Conservation (phyloP, 2,888 invertebrate species). For the Minunthozetes semirufus region DNA sequence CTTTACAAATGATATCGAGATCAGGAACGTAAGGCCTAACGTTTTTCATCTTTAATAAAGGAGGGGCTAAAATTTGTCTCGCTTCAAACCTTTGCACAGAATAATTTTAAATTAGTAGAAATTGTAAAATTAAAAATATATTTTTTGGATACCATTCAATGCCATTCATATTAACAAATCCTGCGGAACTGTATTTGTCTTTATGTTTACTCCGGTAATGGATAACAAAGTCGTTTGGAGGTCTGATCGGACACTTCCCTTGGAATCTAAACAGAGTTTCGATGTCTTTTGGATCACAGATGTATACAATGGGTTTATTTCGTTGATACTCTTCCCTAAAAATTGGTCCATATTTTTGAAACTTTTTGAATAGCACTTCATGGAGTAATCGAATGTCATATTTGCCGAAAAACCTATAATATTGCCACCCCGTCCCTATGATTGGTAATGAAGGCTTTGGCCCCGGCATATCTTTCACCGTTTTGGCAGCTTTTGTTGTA, state of each 20-base stretch:
- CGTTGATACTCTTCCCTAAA: slow-evolving; percentile 43
- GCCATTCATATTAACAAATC: slow-evolving; percentile 42
- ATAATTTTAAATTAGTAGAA: not conserved
- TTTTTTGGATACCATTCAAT: slow-evolving; percentile 42
- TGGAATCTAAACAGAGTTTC: slow-evolving; percentile 42
- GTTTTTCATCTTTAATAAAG: slow-evolving; percentile 39
- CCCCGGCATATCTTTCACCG: slow-evolving; percentile 42
- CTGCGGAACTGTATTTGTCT: slow-evolving; percentile 42
- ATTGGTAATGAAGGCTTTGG: slow-evolving; percentile 44
- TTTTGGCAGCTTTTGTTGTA: not conserved
- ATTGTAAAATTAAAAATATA: not conserved
- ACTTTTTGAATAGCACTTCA: slow-evolving; percentile 43
- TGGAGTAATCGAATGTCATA: slow-evolving; percentile 43
- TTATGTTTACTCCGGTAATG: slow-evolving; percentile 42
- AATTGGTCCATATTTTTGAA: slow-evolving; percentile 43
- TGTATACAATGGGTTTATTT: slow-evolving; percentile 42
- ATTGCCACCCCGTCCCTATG: slow-evolving; percentile 44
- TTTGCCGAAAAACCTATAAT: slow-evolving; percentile 39
- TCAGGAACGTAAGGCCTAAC: slow-evolving; percentile 37
- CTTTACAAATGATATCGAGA: slow-evolving; percentile 41
- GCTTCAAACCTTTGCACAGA: not conserved
- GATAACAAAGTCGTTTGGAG: slow-evolving; percentile 43
- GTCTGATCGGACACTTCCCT: slow-evolving; percentile 43
- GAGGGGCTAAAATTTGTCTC: slow-evolving; percentile 40
- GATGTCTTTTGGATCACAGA: slow-evolving; percentile 44